Evolutionary conservation across 2,797 vertebrate species (phyloP), one percentile per base, ranked within the genome.

Genomic region (Myripristis murdjan): DNA sequence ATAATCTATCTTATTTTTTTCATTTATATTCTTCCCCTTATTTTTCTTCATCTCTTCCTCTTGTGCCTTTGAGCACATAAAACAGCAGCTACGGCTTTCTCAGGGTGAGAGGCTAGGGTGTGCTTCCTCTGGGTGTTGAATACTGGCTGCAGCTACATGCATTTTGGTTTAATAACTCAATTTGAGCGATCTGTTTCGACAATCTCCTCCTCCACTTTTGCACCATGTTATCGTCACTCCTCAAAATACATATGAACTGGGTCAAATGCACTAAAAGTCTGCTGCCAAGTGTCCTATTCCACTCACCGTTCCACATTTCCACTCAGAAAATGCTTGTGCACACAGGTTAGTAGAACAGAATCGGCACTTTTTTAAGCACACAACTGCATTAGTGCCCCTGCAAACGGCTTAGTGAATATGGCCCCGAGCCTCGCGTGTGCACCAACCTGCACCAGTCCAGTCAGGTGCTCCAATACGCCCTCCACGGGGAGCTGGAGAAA

Each of bases 381-480:
- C 56, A 51, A 24, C 59, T 48, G 70, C 49, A 24, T 2, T 6
- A 8, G 64, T 49, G 20, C 44, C 3, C 7, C 24, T 26, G 49
- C 20, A 9, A 10, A 43, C 35, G n/a, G 52, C 49, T 62, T 31
- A 61, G 59, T 37, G 16, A 53, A 62, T 10, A 12, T 1, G 94
- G 80, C 94, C 93, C 91, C 91, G 94, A 0, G 89, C 92, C 91
- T 95, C 95, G 68, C 92, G 0, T 94, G 93, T 65, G 91, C 81
- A 89, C 97, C 94, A 31, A 99, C 98, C 94, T 99, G 96, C 48
- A 98, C 97, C 83, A 99, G 95, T 48, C 96, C 96, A 0, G 96
- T 97, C 68, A 99, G 93, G 85, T 99, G 97, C 83, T 99, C 97
- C 84, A 99, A 90, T 75, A 99, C 97, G 4, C 98, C 98, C 0